Percentiles rank a stretch among this genome's conserved stretches.
phyloP scores from a whole-genome alignment of 2,888 invertebrate species.

The Deroplatys truncata region DNA sequence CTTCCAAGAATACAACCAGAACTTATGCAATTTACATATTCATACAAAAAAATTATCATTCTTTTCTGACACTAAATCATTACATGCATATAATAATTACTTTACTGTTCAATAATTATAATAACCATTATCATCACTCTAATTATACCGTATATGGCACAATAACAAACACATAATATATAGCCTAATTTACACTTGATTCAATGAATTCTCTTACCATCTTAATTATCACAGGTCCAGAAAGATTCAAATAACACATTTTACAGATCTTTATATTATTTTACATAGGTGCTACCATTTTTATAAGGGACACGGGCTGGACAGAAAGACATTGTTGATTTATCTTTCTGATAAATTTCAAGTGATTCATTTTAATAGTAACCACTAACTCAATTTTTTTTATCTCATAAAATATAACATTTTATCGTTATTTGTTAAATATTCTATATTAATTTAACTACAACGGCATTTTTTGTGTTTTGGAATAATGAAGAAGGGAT shows the following conservation, averaged over 20 bases:
- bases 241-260: conserved; percentile 15
- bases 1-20: neutral
- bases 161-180: conserved; percentile 19
- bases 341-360: neutral
- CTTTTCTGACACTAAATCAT: neutral
- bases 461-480: neutral
- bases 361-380: neutral
- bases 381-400: neutral
- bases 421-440: conserved; percentile 6
- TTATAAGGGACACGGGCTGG: neutral
- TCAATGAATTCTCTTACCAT: neutral
- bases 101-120: conserved; percentile 3
- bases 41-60: conserved; percentile 1
- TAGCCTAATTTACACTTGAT: conserved; percentile 2
- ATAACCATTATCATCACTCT: neutral
- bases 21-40: neutral
- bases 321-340: neutral
- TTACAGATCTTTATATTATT: conserved; percentile 4
- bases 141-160: conserved; percentile 22
- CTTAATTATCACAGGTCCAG: conserved; percentile 21
- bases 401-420: conserved; percentile 15
- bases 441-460: conserved; percentile 13
- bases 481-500: neutral
- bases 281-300: neutral
- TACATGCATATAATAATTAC: neutral